A percentile compares a stretch with the other conserved stretches of the same genome.
These are phyloP conservation scores for Syrrhaptes paradoxus DNA, from an alignment of 2,113 vertebrate genomes.

Conservation along the genomic window DNA sequence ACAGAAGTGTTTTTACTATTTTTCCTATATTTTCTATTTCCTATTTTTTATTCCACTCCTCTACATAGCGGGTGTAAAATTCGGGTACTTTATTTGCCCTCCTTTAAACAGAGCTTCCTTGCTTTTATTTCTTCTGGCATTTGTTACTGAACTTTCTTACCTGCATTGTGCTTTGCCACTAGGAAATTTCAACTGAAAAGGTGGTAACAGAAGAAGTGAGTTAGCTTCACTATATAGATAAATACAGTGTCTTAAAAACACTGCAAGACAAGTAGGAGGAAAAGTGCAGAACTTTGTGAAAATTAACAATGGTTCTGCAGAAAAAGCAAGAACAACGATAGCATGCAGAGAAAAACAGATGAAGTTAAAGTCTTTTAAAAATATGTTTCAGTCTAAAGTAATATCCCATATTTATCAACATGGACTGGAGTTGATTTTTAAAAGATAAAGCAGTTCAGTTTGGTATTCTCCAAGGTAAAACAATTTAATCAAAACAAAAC, in stretches of 20 bases:
- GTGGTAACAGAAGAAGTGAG: background rate
- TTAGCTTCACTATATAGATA: background rate
- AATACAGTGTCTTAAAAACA: background rate
- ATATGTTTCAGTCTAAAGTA: background rate
- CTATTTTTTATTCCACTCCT: background rate
- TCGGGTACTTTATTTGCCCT: background rate
- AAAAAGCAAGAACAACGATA: background rate
- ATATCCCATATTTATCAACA: background rate
- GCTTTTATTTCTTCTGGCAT: constrained; percentile 6
- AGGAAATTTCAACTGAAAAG: background rate
- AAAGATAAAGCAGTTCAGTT: background rate
- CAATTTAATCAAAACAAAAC: background rate
- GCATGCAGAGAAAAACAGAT: background rate
- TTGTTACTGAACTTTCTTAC: background rate
- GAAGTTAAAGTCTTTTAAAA: background rate
- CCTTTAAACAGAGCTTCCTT: background rate
- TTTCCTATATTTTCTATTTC: background rate
- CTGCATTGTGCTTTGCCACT: background rate
- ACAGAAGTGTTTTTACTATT: background rate
- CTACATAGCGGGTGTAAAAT: background rate
- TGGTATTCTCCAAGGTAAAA: background rate
- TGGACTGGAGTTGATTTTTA: background rate
- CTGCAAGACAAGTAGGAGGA: background rate
- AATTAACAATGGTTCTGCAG: background rate
- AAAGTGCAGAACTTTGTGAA: background rate